Percentiles rank a stretch among this genome's conserved stretches.
phyloP scores from a whole-genome alignment of 2,113 vertebrate genomes.

The Mesembrinibis cayennensis region DNA sequence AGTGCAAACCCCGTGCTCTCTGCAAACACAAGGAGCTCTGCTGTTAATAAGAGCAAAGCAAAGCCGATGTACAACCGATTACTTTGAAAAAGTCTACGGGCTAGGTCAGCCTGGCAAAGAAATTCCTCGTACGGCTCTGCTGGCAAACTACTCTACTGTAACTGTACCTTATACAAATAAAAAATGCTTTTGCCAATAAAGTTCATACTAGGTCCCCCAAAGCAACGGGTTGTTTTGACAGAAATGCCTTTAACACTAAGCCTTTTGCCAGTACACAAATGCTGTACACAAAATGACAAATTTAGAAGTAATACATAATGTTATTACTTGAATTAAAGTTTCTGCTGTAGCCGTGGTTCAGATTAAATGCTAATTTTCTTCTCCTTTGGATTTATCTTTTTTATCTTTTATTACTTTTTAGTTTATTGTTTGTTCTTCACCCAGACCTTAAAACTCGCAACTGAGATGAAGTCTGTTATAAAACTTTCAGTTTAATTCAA shows the following conservation, averaged over 20 bases:
- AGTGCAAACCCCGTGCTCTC: not conserved
- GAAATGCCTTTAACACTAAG: slow-evolving; percentile 65
- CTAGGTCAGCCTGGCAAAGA: slow-evolving; percentile 57
- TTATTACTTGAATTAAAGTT: slow-evolving; percentile 39
- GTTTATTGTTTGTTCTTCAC: not conserved
- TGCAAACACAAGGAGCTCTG: not conserved
- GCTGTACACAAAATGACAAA: slow-evolving; percentile 68
- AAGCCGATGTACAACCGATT: not conserved
- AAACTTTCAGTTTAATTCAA: slow-evolving; percentile 14
- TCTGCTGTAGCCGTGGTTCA: not conserved
- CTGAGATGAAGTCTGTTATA: not conserved
- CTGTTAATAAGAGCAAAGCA: not conserved
- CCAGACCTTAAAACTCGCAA: not conserved
- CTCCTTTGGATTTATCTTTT: not conserved
- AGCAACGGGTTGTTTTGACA: slow-evolving; percentile 66
- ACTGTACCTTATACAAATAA: slow-evolving; percentile 65
- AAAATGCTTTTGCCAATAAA: slow-evolving; percentile 66
- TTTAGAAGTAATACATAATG: slow-evolving; percentile 54
- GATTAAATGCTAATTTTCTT: not conserved
- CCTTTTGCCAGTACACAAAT: slow-evolving; percentile 68
- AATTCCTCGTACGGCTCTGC: slow-evolving; percentile 30
- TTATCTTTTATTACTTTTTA: not conserved
- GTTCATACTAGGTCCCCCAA: slow-evolving; percentile 64
- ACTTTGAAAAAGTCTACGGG: not conserved
- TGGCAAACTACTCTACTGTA: slow-evolving; percentile 51